Evolutionary conservation across 2,113 vertebrate species (phyloP), one percentile per base, ranked within the genome.

Genomic region (Boleophthalmus pectinirostris): DNA sequence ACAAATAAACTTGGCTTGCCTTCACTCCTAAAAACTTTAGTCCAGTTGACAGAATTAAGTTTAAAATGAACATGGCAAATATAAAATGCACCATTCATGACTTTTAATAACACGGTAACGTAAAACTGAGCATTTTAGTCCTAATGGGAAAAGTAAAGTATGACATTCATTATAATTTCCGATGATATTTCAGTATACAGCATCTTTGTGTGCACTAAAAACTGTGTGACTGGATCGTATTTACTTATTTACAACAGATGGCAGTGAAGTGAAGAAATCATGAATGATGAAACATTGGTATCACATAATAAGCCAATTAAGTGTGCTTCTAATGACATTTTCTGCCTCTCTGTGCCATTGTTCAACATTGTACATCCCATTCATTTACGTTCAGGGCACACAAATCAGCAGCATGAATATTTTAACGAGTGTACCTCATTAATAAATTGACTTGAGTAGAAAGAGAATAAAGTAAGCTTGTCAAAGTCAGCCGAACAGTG

Each of bases 401-500:
- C 33, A 70, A 49, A 43, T 15, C 72, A 35, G 24, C 18, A 54
- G 33, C 13, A 43, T 73, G 66, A 66, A 18, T 21, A 75, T 10
- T 65, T n/a, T 21, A 33, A 56, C 43, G 68, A 61, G n/a, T 61
- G 53, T 68, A 84, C 65, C 65, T 67, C 49, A 76, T 79, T 68
- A 81, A 69, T 60, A 75, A 78, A 78, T 68, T 79, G 72, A 79
- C 35, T 14, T 0, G 72, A 73, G 82, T 82, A 74, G 73, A 11
- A 68, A 66, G 73, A 3, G 0, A 20, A 38, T 23, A 45, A 65
- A 81, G 61, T 76, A 79, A 82, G 78, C 82, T 76, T 23, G 73
- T 81, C 78, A 89, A 85, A 83, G 57, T 64, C 43, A 76, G 72
- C 82, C 76, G 82, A 68, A 85, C 68, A 73, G 67, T 72, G 58